phyloP scores from a whole-genome alignment of 2,888 invertebrate genomes.

The Leucophenga montana region DNA sequence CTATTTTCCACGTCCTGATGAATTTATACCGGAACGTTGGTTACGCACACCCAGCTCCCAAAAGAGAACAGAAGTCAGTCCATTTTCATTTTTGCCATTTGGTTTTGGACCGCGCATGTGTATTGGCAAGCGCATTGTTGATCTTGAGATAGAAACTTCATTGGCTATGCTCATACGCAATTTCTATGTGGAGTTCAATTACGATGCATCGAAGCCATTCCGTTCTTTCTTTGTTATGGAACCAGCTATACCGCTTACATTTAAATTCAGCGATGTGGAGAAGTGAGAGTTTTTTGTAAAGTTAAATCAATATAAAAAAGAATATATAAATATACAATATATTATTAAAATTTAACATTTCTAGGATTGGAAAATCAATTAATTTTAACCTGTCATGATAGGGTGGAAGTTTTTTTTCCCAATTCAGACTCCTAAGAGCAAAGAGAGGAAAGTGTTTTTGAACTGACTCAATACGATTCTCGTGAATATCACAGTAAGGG shows the following conservation, averaged over 20 bases:
- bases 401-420: too few species aligned
- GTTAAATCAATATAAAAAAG: too few species aligned
- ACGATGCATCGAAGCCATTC: slow-evolving; percentile 56
- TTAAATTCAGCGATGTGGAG: slow-evolving; percentile 62
- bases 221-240: slow-evolving; percentile 58
- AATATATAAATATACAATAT: too few species aligned
- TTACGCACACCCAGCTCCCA: slow-evolving; percentile 53
- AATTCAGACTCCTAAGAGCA: too few species aligned
- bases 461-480: too few species aligned
- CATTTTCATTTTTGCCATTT: slow-evolving; percentile 79
- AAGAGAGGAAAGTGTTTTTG: too few species aligned
- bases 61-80: slow-evolving; percentile 55
- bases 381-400: too few species aligned
- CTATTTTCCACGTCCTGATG: slow-evolving; percentile 77
- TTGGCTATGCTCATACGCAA: slow-evolving; percentile 70
- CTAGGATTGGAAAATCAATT: too few species aligned
- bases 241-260: slow-evolving; percentile 66
- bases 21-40: slow-evolving; percentile 86
- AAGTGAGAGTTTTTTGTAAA: slow-evolving; percentile 28
- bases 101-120: slow-evolving; percentile 81
- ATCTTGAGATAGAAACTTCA: slow-evolving; percentile 79
- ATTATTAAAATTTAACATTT: too few species aligned
- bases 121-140: slow-evolving; percentile 82
- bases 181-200: slow-evolving; percentile 60
- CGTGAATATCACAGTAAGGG: too few species aligned